phyloP scores from a whole-genome alignment of 2,888 invertebrate species.

The Parnassius glacialis region DNA sequence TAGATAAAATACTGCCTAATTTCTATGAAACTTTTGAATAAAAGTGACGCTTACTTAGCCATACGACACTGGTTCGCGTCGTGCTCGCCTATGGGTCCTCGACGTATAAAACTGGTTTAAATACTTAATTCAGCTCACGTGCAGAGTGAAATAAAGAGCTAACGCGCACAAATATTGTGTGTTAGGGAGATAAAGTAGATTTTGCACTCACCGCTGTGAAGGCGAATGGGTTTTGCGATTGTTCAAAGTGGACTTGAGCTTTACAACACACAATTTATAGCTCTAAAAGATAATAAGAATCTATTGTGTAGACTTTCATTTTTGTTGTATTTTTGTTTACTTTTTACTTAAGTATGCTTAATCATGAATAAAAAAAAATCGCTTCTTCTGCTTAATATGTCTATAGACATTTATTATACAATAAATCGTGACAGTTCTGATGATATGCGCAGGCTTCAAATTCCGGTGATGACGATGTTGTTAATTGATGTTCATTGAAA shows the following conservation, averaged over 20 bases:
- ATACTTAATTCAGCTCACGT: slow-evolving; percentile 20
- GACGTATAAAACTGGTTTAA: slow-evolving; percentile 5
- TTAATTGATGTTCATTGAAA: too few species aligned
- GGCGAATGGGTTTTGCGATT: slow-evolving; percentile 17
- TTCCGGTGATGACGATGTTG: too few species aligned
- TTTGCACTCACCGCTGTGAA: slow-evolving; percentile 18
- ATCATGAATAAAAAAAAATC: too few species aligned
- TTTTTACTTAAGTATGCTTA: not conserved
- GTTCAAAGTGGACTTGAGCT: slow-evolving; percentile 14
- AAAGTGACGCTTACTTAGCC: too few species aligned
- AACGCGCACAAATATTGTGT: slow-evolving; percentile 17
- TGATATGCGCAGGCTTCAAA: too few species aligned
- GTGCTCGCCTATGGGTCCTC: not conserved
- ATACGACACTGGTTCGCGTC: not conserved
- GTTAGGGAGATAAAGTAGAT: slow-evolving; percentile 18
- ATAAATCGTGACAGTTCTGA: too few species aligned
- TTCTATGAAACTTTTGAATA: too few species aligned
- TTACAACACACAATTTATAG: slow-evolving; percentile 9
- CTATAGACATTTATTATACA: too few species aligned
- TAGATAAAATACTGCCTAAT: too few species aligned
- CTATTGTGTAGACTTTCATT: not conserved
- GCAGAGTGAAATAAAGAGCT: slow-evolving; percentile 15
- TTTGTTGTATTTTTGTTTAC: not conserved
- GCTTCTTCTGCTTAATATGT: too few species aligned
- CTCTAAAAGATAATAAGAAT: not conserved